Base-by-base conservation (phyloP, 2,797 vertebrate species). In the Prionace glauca region DNA sequence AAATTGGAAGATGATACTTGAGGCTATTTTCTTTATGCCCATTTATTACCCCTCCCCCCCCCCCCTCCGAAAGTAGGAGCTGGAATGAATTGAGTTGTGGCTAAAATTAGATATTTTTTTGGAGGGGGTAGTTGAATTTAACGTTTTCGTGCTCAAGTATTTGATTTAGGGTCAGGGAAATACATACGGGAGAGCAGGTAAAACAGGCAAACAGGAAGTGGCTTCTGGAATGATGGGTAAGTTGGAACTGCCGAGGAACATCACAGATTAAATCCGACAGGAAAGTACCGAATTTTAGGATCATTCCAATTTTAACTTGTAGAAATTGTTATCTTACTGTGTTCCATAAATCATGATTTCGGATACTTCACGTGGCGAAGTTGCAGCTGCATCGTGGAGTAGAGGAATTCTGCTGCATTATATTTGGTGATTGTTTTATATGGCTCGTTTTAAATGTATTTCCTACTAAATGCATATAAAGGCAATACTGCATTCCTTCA, bases 171-270 rank as follows among this genome's bases (percentile, higher is more conserved):
- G 41, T 56, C 50, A 50, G 92, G 22, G 22, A 94, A 69, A 12
- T 41, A 50, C 29, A 56, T 74, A 95, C 93, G 69, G 93, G 69
- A 72, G 26, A 50, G 41, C 41, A 77, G 71, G 26, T 95, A 72
- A 77, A 95, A 50, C 71, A 32, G 93, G 29, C 69, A 95, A 95
- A 95, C 93, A 95, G 93, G 93, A 95, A 95, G 93, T 95, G 71
- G 71, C 71, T 95, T 4, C 29, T 95, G 93, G 93, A 95, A 77
- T 95, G 93, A 95, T 95, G 93, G 93, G 71, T 50, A 95, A 77
- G 8, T 94, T 94, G 92, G 71, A 72, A 45, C 29, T 56, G 45
- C 71, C 69, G 69, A 77, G 45, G 29, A 95, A 56, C 29, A 95
- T 45, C 8, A 69, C 20, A 67, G n/a, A 71, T 32, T 77, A 95